Evolutionary conservation across 2,113 vertebrate genomes (phyloP), one percentile per base, ranked within the genome.

Genomic region (Rallus limicola): DNA sequence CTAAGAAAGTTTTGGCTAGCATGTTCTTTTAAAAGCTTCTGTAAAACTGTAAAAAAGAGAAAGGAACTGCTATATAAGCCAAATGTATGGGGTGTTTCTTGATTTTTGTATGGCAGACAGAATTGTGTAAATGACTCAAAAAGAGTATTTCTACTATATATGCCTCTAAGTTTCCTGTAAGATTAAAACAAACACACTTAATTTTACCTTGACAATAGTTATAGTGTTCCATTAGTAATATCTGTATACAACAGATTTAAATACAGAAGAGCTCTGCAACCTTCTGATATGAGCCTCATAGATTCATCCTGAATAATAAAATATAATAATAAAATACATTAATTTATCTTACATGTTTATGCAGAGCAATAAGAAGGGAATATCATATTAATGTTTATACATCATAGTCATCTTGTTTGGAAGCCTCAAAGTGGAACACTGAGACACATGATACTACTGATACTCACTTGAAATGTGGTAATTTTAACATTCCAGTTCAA

Each of bases 181-280:
- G 13, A 46, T 34, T 63, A 69, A 93, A 82, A 64, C 13, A 76
- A 65, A 31, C 18, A 60, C 23, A 48, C 19, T 76, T 63, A 72
- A 34, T 82, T 63, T 96, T 98, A 99, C 98, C 98, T 99, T 60
- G 98, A 97, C 60, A 99, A 94, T 34, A 98, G 93, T 79, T 86
- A n/a, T 44, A 99, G 86, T 3, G 98, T 97, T 82, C 93, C 93
- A 63, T 99, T 98, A 79, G 98, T 98, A 93, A 98, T 96, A 29
- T 62, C 33, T 36, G 99, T 99, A 92, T 96, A 97, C 7, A 98
- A 98, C 21, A 99, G 87, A 93, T 99, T 99, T 83, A 98, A 97
- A 97, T 97, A 98, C n/a, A 99, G 97, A 85, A 99, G 95, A 53
- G 97, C 97, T 53, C 96, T 96, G 75, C 98, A 99, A 36, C 97